Percentiles rank a stretch among this genome's conserved stretches.
Conservation (phyloP, 2,888 invertebrate species). For the Toxonevra muliebris region DNA sequence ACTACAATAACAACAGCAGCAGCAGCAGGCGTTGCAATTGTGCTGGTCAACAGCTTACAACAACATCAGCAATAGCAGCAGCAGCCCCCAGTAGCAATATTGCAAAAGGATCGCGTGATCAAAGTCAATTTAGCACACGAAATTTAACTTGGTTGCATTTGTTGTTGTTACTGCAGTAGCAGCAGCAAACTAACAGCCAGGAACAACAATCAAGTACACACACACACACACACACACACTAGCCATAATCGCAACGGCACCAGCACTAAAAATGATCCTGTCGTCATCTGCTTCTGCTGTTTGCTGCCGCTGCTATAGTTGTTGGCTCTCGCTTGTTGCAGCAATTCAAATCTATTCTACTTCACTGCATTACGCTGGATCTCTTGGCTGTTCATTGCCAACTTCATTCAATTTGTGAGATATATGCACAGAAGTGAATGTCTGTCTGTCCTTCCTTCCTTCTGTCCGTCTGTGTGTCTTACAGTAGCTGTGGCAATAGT, state of each 20-base stretch:
- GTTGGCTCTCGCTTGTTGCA: conserved; percentile 19
- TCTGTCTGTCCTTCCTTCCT: too few species aligned
- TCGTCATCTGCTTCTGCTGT: conserved; percentile 41
- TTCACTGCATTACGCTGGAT: conserved; percentile 1
- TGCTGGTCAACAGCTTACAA: conserved; percentile 25
- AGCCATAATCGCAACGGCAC: not conserved
- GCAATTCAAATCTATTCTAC: conserved; percentile 15
- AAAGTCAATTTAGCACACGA: conserved; percentile 63
- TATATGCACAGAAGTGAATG: too few species aligned
- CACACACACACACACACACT: conserved; percentile 22
- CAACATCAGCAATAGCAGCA: conserved; percentile 10
- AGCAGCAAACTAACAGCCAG: conserved; percentile 1
- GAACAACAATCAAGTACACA: conserved; percentile 29
- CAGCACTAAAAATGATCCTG: conserved; percentile 41
- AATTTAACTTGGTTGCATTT: conserved; percentile 33
- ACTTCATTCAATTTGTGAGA: conserved; percentile 1
- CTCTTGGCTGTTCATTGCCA: too few species aligned
- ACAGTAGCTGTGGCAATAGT: conserved; percentile 22
- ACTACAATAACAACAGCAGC: conserved; percentile 9
- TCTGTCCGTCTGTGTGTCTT: not conserved
- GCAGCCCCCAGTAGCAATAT: conserved; percentile 38
- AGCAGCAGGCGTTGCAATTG: conserved; percentile 1
- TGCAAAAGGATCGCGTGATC: conserved; percentile 61
- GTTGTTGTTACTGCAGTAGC: conserved; percentile 23
- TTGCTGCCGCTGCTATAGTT: conserved; percentile 27